These are phyloP conservation scores for Sarotherodon lohbergeri DNA, from an alignment of 2,113 vertebrate species.

Conservation along the genomic window DNA sequence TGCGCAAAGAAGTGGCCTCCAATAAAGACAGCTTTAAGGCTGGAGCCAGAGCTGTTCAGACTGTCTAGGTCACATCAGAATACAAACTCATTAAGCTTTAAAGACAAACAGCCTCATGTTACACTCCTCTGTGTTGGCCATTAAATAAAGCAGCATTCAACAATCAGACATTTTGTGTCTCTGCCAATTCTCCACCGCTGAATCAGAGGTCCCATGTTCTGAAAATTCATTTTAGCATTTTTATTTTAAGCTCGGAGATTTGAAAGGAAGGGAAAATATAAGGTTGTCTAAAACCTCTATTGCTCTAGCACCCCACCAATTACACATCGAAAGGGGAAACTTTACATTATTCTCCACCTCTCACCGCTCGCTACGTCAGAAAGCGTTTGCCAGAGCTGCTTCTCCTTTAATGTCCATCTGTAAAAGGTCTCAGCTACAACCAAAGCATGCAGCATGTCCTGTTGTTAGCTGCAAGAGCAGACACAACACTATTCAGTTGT, in stretches of 20 bases:
- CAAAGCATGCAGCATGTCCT: neutral
- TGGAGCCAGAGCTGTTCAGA: neutral
- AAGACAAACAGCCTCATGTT: neutral
- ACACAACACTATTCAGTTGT: neutral
- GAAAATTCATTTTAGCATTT: neutral
- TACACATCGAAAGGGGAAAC: neutral
- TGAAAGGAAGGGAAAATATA: neutral
- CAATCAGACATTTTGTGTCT: neutral
- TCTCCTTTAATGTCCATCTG: neutral
- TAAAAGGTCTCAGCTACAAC: neutral
- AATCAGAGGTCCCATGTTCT: neutral
- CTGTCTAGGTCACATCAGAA: slow-evolving; percentile 3
- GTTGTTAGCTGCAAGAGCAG: neutral
- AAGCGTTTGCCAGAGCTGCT: neutral
- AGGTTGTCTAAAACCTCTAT: neutral
- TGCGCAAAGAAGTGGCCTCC: neutral
- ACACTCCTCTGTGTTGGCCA: neutral
- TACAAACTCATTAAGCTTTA: neutral
- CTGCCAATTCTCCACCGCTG: neutral
- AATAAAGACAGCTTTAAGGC: neutral
- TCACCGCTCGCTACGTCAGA: neutral
- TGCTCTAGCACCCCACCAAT: neutral
- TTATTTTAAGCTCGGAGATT: neutral
- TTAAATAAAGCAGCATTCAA: neutral
- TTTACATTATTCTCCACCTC: neutral